phyloP scores from a whole-genome alignment of 2,797 vertebrate species.

The Myripristis murdjan region DNA sequence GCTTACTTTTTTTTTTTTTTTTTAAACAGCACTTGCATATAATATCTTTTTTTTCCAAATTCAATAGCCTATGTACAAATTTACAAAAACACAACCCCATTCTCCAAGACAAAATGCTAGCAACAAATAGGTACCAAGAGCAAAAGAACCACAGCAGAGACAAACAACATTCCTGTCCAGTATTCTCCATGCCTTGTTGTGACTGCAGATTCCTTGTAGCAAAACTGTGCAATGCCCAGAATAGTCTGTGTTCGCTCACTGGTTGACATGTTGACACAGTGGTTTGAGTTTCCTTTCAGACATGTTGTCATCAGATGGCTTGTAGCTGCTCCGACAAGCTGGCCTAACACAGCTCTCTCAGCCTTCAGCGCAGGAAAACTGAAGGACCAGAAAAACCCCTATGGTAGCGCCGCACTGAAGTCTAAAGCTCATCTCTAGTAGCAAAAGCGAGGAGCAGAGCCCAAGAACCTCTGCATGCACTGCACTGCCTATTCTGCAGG shows the following conservation, averaged over 20 bases:
- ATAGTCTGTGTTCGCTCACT: constrained; percentile 53
- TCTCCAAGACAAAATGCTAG: constrained; percentile 65
- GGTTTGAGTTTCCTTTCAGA: constrained; percentile 62
- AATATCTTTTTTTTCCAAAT: constrained; percentile 60
- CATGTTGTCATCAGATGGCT: constrained; percentile 60
- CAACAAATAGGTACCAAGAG: constrained; percentile 64
- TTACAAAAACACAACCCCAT: constrained; percentile 73
- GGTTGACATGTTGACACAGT: constrained; percentile 66
- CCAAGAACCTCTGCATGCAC: constrained; percentile 81
- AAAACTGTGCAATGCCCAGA: constrained; percentile 59
- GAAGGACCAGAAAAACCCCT: constrained; percentile 69
- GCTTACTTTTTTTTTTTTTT: constrained; percentile 51
- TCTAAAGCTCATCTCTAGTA: constrained; percentile 76
- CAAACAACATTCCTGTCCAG: constrained; percentile 47
- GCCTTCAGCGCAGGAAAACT: constrained; percentile 54
- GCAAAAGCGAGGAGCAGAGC: constrained; percentile 81
- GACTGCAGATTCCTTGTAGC: constrained; percentile 8
- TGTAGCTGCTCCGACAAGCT: constrained; percentile 60
- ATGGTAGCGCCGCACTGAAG: constrained; percentile 59
- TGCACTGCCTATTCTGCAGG: constrained; percentile 75
- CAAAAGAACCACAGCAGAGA: constrained; percentile 62
- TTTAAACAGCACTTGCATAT: constrained; percentile 75
- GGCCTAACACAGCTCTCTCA: constrained; percentile 60
- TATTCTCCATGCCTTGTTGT: constrained; percentile 52
- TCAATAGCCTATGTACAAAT: constrained; percentile 81